Conservation (phyloP, 2,888 invertebrate species). For the Eledona agricola region DNA sequence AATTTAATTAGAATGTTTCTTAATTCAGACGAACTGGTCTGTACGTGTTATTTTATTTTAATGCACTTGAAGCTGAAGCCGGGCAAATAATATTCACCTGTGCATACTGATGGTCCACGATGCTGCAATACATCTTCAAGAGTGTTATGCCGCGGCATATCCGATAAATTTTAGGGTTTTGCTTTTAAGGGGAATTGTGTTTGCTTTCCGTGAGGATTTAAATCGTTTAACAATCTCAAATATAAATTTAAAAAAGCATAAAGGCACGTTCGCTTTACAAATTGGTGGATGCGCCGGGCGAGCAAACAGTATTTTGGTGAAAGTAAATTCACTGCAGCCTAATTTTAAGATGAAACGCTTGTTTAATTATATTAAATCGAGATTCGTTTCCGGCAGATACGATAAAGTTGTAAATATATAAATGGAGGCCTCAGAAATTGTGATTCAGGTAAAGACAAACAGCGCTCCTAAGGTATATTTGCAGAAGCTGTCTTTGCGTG, state of each 20-base stretch:
- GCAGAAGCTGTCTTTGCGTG: conserved; percentile 23
- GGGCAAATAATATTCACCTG: no score
- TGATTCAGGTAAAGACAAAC: conserved; percentile 31
- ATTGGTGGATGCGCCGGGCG: conserved; percentile 21
- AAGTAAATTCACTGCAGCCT: conserved; percentile 3
- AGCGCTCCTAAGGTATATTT: conserved; percentile 18
- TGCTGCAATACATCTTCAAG: no score
- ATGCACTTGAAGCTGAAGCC: no score
- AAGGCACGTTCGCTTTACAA: conserved; percentile 8
- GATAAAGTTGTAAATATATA: conserved; percentile 21
- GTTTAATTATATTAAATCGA: conserved; percentile 30
- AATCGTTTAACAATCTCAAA: conserved; percentile 13
- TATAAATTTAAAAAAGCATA: conserved; percentile 19
- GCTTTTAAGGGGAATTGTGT: conserved; percentile 5
- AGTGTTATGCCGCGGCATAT: conserved; percentile 1
- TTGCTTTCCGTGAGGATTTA: conserved; percentile 4
- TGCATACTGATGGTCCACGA: no score
- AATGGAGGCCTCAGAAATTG: conserved; percentile 25
- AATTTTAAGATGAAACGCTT: conserved; percentile 12
- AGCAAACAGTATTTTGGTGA: conserved; percentile 1
- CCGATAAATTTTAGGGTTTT: conserved; percentile 6
- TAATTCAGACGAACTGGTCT: no score
- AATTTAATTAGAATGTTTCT: no score
- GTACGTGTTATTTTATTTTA: no score
- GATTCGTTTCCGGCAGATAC: conserved; percentile 28